Evolutionary conservation across 2,888 invertebrate genomes (phyloP).

Genomic region (Apotomis betuletana): DNA sequence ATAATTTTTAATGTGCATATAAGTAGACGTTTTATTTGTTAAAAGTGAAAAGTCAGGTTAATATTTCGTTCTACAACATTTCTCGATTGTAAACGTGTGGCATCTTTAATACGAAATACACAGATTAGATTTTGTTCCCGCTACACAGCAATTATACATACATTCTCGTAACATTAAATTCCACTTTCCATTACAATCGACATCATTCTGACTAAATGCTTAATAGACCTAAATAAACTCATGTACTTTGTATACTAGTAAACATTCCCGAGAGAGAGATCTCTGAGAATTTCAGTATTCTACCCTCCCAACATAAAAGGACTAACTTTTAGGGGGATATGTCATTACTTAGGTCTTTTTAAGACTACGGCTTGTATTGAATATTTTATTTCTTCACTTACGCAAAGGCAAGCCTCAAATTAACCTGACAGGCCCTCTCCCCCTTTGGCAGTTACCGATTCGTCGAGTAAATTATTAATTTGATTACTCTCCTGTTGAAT

Average conservation of each 20-base stretch:
- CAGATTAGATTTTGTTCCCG: no score
- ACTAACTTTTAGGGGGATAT: background rate
- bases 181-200: no score
- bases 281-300: background rate
- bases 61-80: no score
- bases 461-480: slow-evolving; percentile 18
- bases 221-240: background rate
- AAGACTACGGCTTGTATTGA: background rate
- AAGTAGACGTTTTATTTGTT: no score
- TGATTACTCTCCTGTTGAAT: background rate
- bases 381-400: slow-evolving; percentile 32
- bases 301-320: no score
- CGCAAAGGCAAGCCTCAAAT: slow-evolving; percentile 13
- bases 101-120: no score
- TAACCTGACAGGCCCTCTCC: background rate
- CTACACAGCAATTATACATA: no score
- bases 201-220: no score
- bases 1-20: no score
- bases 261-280: background rate
- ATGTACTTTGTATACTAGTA: background rate
- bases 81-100: no score
- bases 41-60: no score
- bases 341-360: background rate
- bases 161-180: no score
- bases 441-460: slow-evolving; percentile 12